Percentiles rank a stretch among this genome's conserved stretches.
Conservation (phyloP, 1,140 invertebrate species). For the Protaetia brevitarsis region DNA sequence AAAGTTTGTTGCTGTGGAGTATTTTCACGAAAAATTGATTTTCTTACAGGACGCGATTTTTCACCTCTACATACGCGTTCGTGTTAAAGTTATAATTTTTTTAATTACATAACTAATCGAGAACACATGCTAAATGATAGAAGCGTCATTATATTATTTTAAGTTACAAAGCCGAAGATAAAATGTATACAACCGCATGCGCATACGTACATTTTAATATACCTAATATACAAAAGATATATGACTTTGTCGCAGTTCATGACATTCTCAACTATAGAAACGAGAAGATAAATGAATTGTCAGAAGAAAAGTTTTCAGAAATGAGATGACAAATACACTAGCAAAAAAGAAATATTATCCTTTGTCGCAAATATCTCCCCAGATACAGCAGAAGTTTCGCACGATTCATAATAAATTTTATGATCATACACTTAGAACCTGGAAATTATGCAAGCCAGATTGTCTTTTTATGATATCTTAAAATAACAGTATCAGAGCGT, state of each 20-base stretch:
- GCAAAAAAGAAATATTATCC: conserved; percentile 5
- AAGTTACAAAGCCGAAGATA: too few species aligned
- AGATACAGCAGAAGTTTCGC: neutral
- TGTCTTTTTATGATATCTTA: neutral
- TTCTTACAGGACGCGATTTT: too few species aligned
- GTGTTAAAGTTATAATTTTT: too few species aligned
- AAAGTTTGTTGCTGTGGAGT: neutral
- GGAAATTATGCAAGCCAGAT: neutral
- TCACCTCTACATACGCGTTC: too few species aligned
- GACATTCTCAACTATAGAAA: conserved; percentile 1
- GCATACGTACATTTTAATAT: neutral
- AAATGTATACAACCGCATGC: too few species aligned
- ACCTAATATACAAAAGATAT: neutral
- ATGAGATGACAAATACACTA: conserved; percentile 5
- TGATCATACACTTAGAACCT: neutral
- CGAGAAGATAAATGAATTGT: conserved; percentile 9
- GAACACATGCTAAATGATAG: too few species aligned
- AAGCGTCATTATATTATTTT: too few species aligned
- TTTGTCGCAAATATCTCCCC: neutral
- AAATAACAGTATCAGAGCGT: neutral
- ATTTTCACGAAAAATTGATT: neutral
- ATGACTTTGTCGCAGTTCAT: neutral
- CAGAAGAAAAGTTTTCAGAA: neutral
- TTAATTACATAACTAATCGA: too few species aligned
- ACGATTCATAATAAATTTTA: neutral